Evolutionary conservation across 1,140 invertebrate species (phyloP), one percentile per base, ranked within the genome.

Genomic region (Drosophila ananassae): DNA sequence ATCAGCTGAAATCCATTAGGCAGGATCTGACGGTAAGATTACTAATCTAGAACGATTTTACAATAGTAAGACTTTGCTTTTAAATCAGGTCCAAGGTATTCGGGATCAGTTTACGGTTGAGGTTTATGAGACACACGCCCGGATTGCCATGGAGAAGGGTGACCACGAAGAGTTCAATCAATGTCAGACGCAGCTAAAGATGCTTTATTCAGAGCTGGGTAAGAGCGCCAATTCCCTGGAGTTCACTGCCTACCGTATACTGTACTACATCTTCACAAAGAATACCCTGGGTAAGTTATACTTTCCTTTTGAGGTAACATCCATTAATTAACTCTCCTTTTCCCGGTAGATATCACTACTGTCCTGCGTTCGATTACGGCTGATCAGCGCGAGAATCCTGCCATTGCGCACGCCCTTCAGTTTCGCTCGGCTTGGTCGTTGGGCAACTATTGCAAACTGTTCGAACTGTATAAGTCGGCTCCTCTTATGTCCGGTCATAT

Each of bases 81-180:
- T 10, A n/a, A 4, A 58, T 6, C 79, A 97, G 96, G 96, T 99
- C 44, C 99, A 99, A 95, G 97, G 98, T 89, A 95, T 99, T 79
- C 93, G 98, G 80, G 97, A 99, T 93, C 93, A 94, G 63, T 99
- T 99, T 92, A 99, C 98, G 50, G 96, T 99, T 21, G 94, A 97
- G 89, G 99, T 99, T 9, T 99, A 99, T 93, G 98, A 99, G 94
- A 99, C 98, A 2, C 98, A 99, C 94, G 98, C 98, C 8, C 94
- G 98, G 59, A 98, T 99, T 90, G 98, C 98, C 54, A 93, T 99
- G 90, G 98, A 99, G 92, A 98, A 98, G 92, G 97, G 97, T 46
- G 98, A 99, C 91, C 98, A 99, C 92, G 98, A 98, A 92, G 98
- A 99, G 92, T 99, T 99, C 91, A 99, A 99, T 93, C 98, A 99